Percentiles rank a stretch among this genome's conserved stretches.
Conservation (phyloP, 2,113 vertebrate species). For the Salvator merianae region DNA sequence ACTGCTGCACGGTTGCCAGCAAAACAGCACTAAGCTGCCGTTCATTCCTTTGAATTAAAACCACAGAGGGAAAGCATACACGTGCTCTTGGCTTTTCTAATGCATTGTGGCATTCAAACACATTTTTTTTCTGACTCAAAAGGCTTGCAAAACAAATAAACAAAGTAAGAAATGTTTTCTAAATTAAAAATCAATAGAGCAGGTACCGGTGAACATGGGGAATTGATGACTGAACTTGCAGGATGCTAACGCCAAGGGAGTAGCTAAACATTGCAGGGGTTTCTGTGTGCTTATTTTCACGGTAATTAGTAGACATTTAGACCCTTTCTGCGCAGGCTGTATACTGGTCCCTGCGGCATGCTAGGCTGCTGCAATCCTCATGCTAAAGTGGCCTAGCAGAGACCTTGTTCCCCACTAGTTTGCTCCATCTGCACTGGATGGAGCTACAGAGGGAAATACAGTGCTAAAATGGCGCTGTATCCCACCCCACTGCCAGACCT, state of each 20-base stretch:
- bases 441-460: no score
- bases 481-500: no score
- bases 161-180: slow-evolving; percentile 56
- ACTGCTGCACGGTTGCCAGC: slow-evolving; percentile 27
- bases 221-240: slow-evolving; percentile 39
- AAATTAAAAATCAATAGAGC: slow-evolving; percentile 70
- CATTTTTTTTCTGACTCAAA: slow-evolving; percentile 44
- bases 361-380: no score
- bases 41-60: slow-evolving; percentile 55
- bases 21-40: slow-evolving; percentile 34
- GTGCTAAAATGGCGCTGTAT: no score
- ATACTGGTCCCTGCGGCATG: no score
- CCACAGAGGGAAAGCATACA: slow-evolving; percentile 40
- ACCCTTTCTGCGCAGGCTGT: no score
- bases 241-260: neutral
- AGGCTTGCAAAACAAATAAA: slow-evolving; percentile 57
- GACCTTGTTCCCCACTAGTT: no score
- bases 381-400: no score
- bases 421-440: no score
- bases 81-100: slow-evolving; percentile 23
- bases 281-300: slow-evolving; percentile 40
- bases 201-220: slow-evolving; percentile 32
- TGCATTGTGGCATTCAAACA: slow-evolving; percentile 50
- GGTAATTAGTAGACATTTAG: neutral
- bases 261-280: neutral